Percentiles rank a stretch among this genome's conserved stretches.
phyloP scores from a whole-genome alignment of 2,888 invertebrate species.

The Nysson spinosus region DNA sequence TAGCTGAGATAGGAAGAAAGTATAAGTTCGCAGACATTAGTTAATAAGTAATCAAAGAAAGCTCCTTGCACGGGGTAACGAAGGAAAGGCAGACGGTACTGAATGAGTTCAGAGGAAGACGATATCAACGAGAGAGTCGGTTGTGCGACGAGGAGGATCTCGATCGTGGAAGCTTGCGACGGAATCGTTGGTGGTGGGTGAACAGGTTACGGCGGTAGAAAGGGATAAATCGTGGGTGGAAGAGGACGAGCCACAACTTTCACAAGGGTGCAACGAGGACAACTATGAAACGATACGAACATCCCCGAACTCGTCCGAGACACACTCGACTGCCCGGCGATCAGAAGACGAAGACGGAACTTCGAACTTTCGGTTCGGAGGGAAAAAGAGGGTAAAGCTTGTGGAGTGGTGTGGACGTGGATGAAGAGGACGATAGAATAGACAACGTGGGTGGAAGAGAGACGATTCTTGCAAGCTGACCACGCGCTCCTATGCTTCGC shows the following conservation, averaged over 20 bases:
- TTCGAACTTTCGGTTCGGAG: conserved; percentile 14
- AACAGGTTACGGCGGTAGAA: conserved; percentile 44
- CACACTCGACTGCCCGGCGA: conserved; percentile 48
- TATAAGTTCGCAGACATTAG: not conserved
- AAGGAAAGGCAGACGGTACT: conserved; percentile 35
- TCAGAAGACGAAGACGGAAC: conserved; percentile 40
- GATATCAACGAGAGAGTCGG: conserved; percentile 49
- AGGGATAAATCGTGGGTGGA: conserved; percentile 52
- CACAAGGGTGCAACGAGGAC: conserved; percentile 42
- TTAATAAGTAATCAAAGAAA: not conserved
- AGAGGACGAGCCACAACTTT: conserved; percentile 27
- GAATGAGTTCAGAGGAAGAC: conserved; percentile 51
- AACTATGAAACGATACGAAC: conserved; percentile 55
- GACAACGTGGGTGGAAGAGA: conserved; percentile 35
- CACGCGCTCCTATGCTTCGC: conserved; percentile 54
- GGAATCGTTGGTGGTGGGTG: conserved; percentile 57
- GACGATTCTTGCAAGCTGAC: conserved; percentile 49
- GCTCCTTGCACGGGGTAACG: conserved; percentile 35
- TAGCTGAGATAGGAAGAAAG: not conserved
- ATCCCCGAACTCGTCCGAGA: conserved; percentile 62
- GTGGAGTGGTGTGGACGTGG: conserved; percentile 35
- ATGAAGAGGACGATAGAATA: conserved; percentile 50
- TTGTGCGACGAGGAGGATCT: conserved; percentile 52
- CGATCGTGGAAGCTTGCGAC: conserved; percentile 58
- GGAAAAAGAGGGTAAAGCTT: conserved; percentile 35